Conservation (phyloP, 1,140 invertebrate species). For the Magallana gigas region DNA sequence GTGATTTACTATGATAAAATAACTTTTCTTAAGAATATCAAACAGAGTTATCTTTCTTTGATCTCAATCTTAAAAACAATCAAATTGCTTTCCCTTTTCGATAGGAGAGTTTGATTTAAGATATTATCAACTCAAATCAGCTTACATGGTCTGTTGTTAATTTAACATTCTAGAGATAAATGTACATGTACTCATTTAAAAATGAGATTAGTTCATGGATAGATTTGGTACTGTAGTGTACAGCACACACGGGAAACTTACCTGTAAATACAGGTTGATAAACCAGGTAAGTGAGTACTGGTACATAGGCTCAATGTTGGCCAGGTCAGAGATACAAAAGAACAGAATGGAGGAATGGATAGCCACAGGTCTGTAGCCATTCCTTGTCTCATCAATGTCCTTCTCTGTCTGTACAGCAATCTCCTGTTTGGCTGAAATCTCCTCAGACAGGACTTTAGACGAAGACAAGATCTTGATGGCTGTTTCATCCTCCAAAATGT, state of each 20-base stretch:
- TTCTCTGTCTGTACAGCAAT: slow-evolving; percentile 77
- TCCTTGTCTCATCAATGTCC: slow-evolving; percentile 79
- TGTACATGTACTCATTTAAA: too few relatives aligned
- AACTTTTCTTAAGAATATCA: too few relatives aligned
- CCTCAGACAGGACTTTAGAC: slow-evolving; percentile 78
- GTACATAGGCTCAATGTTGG: slow-evolving; percentile 80
- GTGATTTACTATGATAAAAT: too few relatives aligned
- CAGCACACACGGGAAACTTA: slow-evolving; percentile 62
- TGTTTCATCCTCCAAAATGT: slow-evolving; percentile 79
- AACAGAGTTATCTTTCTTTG: too few relatives aligned
- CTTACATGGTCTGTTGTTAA: too few relatives aligned
- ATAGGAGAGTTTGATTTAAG: too few relatives aligned
- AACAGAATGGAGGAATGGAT: slow-evolving; percentile 79
- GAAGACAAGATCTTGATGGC: slow-evolving; percentile 79
- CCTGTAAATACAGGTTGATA: slow-evolving; percentile 79
- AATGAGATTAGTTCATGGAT: too few relatives aligned
- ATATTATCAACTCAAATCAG: too few relatives aligned
- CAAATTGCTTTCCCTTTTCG: too few relatives aligned
- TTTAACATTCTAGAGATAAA: too few relatives aligned
- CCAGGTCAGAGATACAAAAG: slow-evolving; percentile 80
- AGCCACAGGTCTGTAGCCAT: slow-evolving; percentile 78
- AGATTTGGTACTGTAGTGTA: too few relatives aligned
- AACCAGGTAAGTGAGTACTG: slow-evolving; percentile 80
- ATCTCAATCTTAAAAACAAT: too few relatives aligned
- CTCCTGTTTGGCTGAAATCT: slow-evolving; percentile 79